Conservation (phyloP, 2,797 vertebrate genomes). For the Pampus argenteus region DNA sequence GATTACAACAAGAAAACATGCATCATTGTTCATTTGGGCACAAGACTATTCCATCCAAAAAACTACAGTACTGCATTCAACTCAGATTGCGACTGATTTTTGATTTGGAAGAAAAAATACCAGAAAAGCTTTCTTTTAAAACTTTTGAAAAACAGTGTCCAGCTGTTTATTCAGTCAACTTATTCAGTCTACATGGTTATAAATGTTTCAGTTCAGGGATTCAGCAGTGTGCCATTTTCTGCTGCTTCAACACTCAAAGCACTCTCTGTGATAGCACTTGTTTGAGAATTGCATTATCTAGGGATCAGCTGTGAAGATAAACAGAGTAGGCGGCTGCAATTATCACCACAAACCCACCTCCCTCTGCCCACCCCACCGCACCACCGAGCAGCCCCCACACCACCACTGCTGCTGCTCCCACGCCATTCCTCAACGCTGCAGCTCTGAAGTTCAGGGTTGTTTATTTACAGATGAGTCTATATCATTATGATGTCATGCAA, state of each 20-base stretch:
- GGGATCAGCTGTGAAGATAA: constrained; percentile 77
- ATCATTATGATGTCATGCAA: constrained; percentile 48
- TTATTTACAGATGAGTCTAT: constrained; percentile 68
- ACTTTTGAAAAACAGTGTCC: background rate
- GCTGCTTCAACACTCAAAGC: constrained; percentile 47
- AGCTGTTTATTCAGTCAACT: background rate
- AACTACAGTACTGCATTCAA: background rate
- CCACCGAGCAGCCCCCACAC: constrained; percentile 51
- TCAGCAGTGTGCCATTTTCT: constrained; percentile 45
- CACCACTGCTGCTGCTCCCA: constrained; percentile 39
- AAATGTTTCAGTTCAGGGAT: constrained; percentile 55
- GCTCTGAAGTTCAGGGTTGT: constrained; percentile 63
- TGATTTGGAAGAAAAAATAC: background rate
- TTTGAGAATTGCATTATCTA: constrained; percentile 75
- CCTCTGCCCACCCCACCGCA: constrained; percentile 34
- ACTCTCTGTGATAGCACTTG: constrained; percentile 58
- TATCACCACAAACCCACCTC: constrained; percentile 62
- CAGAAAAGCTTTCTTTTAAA: background rate
- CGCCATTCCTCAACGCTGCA: constrained; percentile 59
- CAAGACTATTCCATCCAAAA: background rate
- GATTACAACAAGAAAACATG: too few species aligned
- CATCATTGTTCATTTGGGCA: too few species aligned
- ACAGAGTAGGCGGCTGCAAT: constrained; percentile 76
- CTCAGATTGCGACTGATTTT: background rate
- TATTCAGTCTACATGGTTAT: constrained; percentile 20